Conservation (phyloP, 2,113 vertebrate genomes). For the Tyto alba region DNA sequence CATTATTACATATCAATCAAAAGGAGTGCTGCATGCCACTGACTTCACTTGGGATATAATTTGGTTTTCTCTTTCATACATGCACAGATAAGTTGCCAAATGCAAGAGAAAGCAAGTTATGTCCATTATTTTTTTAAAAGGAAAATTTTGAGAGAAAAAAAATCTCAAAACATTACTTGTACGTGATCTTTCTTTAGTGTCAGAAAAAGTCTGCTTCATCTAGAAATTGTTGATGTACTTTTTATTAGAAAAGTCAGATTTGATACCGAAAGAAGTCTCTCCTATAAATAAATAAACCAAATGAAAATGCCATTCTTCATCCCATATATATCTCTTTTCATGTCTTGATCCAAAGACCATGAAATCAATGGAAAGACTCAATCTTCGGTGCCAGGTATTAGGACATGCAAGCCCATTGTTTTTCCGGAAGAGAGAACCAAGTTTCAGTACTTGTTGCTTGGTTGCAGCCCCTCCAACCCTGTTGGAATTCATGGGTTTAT, state of each 20-base stretch:
- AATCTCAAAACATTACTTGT: not conserved
- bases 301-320: not conserved
- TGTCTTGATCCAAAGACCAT: not conserved
- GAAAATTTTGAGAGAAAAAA: not conserved
- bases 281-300: not conserved
- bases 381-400: not conserved
- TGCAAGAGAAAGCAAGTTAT: not conserved
- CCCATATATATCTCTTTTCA: not conserved
- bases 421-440: not conserved
- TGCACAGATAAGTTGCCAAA: not conserved
- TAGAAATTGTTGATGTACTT: not conserved
- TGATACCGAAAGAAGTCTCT: not conserved
- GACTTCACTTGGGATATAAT: rapidly evolving
- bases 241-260: not conserved
- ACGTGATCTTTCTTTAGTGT: not conserved
- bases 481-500: not conserved
- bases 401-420: not conserved
- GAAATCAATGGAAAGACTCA: not conserved
- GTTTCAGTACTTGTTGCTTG: not conserved
- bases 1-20: not conserved
- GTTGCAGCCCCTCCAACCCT: not conserved
- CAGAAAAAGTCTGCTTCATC: not conserved
- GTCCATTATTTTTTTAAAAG: not conserved
- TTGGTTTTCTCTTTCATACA: not conserved
- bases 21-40: not conserved